Evolutionary conservation across 2,797 vertebrate genomes (phyloP).

Genomic region (Tangara arthus): DNA sequence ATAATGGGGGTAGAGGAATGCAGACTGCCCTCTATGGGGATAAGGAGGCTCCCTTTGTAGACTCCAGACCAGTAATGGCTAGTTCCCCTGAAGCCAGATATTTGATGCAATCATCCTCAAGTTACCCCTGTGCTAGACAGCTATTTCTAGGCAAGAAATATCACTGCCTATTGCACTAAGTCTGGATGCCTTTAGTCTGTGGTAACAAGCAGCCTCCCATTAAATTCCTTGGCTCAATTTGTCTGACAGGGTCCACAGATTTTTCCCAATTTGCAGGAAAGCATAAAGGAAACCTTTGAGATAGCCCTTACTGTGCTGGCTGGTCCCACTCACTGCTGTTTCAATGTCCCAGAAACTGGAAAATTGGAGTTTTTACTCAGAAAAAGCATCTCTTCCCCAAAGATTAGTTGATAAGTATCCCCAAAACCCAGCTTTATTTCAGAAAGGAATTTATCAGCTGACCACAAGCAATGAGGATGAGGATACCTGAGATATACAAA

Average conservation of each 20-base stretch:
- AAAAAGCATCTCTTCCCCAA: background rate
- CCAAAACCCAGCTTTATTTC: background rate
- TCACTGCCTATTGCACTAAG: background rate
- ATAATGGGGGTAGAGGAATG: background rate
- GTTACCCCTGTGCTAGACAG: background rate
- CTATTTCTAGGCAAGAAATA: background rate
- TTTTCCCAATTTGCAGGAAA: background rate
- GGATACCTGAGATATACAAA: background rate
- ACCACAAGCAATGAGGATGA: background rate
- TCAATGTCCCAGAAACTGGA: background rate
- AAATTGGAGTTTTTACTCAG: background rate
- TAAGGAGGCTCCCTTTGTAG: background rate
- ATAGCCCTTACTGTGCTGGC: background rate
- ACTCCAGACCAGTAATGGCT: background rate
- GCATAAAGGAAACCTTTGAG: background rate
- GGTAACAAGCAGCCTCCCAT: background rate
- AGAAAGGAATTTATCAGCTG: background rate
- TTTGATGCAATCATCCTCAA: background rate
- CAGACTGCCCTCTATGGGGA: fast-evolving
- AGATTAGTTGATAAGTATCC: background rate
- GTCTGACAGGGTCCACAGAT: background rate
- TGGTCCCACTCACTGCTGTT: background rate
- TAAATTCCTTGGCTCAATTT: background rate
- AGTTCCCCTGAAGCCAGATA: background rate
- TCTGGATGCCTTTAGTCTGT: background rate